Conservation (phyloP, 2,113 vertebrate species). For the Suricata suricatta region DNA sequence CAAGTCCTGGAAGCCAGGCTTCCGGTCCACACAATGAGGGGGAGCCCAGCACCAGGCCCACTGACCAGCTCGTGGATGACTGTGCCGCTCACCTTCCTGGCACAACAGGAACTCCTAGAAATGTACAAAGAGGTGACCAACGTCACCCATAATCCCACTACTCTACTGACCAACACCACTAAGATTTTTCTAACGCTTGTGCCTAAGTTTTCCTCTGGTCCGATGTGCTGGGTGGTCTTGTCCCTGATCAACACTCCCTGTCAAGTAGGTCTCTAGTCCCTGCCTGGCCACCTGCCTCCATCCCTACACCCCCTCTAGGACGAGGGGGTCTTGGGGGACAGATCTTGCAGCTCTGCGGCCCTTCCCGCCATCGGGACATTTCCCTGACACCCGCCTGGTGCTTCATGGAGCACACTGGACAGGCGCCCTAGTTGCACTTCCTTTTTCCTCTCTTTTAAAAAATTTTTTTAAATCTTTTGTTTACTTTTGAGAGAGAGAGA, state of each 20-base stretch:
- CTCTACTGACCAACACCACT: background rate
- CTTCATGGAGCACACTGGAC: background rate
- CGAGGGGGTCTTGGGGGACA: background rate
- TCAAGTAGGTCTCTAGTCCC: background rate
- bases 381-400: too few species aligned
- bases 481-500: too few species aligned
- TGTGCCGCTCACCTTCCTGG: background rate
- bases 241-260: background rate
- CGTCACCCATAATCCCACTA: background rate
- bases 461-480: background rate
- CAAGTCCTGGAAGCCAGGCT: background rate
- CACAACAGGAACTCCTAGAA: background rate
- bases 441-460: background rate
- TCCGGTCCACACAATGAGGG: background rate
- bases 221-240: background rate
- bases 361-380: too few species aligned
- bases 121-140: too few species aligned
- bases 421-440: background rate
- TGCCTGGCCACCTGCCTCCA: background rate
- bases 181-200: background rate
- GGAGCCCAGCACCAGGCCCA: background rate
- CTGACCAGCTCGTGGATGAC: fast-evolving
- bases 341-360: background rate
- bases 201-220: background rate
- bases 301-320: background rate